phyloP scores from a whole-genome alignment of 2,888 invertebrate species.

The Chironomus tentans region DNA sequence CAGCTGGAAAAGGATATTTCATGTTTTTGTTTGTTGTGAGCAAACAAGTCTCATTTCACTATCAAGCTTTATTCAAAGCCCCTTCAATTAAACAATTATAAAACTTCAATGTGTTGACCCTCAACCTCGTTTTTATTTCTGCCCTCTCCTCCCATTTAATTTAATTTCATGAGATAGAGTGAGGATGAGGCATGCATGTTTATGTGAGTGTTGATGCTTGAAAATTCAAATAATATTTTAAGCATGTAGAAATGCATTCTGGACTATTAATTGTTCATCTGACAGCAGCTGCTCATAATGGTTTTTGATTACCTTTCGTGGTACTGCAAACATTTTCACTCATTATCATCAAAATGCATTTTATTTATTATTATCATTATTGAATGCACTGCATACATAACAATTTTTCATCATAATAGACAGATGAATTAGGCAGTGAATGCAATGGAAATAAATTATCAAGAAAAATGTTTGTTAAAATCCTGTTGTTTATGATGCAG shows the following conservation, averaged over 20 bases:
- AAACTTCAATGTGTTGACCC: background rate
- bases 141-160: background rate
- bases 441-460: background rate
- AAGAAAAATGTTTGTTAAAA: background rate
- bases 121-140: background rate
- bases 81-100: constrained; percentile 26
- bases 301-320: constrained; percentile 5
- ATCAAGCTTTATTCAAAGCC: background rate
- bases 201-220: background rate
- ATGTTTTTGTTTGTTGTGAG: constrained; percentile 10
- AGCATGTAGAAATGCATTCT: background rate
- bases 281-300: background rate
- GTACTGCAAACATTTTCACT: constrained; percentile 8
- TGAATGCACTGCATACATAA: too few species aligned
- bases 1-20: constrained; percentile 9
- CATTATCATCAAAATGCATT: background rate
- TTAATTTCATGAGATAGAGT: background rate
- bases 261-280: background rate
- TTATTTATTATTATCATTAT: background rate
- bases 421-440: too few species aligned
- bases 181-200: background rate
- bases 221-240: background rate
- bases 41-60: constrained; percentile 14
- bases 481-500: too few species aligned
- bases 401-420: too few species aligned